Base-by-base conservation (phyloP, 2,888 invertebrate genomes). In the Sinodicranocentrus sp. region DNA sequence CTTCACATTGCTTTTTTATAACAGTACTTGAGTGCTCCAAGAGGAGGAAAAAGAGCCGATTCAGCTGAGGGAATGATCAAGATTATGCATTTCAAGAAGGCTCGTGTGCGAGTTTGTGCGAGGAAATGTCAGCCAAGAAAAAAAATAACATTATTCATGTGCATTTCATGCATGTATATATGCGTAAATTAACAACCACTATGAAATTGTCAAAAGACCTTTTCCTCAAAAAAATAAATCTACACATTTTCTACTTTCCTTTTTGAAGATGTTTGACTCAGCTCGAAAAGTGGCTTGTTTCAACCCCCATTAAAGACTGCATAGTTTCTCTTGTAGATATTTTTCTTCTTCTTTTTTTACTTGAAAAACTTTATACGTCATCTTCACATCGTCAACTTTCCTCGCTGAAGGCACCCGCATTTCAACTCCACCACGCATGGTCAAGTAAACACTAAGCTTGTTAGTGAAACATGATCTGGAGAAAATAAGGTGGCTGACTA, bases 161-260 rank as follows among this genome's bases (percentile, higher is more conserved):
- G 17, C 26, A 57, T 43, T 59, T 25, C 23, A 8, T 67, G 17
- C 2, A 61, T 61, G 54, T 13, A 17, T n/a, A 61, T 23, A 39
- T 57, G 65, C 65, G 67, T 76, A 76, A 76, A 76, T 76, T 76
- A 65, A 25, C 39, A 54, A 67, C 76, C 65, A 33, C 39, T 33
- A 65, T 67, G 23, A 65, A 39, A 67, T 23, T 65, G 76, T 52
- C 72, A 72, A 33, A 3, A 33, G 10, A 63, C 26, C 54, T 39
- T 54, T 17, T 39, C 33, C 26, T 33, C 21, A 52, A 26, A 21
- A 52, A 33, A 63, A 21, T 63, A n/a, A n/a, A 71, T 43, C 25
- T 59, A 15, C 23, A 70, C n/a, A n/a, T n/a, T n/a, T n/a, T n/a
- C n/a, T n/a, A n/a, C n/a, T n/a, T n/a, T n/a, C n/a, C n/a, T 65